A percentile compares a stretch with the other conserved stretches of the same genome.
Conservation (phyloP, 1,140 invertebrate genomes). For the Macrotrachela quadricornifera region DNA sequence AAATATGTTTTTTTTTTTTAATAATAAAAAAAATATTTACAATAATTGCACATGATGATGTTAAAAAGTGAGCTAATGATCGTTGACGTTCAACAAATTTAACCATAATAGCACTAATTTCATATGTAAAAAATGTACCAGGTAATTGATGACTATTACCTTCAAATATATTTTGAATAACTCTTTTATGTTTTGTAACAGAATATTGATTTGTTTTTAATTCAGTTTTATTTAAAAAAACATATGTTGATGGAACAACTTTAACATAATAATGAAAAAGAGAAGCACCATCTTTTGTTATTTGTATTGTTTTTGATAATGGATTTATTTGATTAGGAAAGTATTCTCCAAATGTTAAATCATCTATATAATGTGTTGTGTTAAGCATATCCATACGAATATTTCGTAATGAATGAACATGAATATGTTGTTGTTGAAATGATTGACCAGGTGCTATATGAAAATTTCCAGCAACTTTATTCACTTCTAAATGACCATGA, state of each 20-base stretch:
- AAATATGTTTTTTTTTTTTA: no score
- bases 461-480: conserved; percentile 81
- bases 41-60: conserved; percentile 75
- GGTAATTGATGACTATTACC: conserved; percentile 63
- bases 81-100: conserved; percentile 70
- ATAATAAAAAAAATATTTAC: conserved; percentile 17
- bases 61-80: conserved; percentile 77
- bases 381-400: conserved; percentile 44
- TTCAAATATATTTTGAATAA: conserved; percentile 18
- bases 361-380: conserved; percentile 64
- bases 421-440: conserved; percentile 58
- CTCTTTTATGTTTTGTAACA: conserved; percentile 59
- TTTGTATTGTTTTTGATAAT: conserved; percentile 24
- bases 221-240: conserved; percentile 45
- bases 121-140: conserved; percentile 83
- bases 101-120: conserved; percentile 86
- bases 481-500: conserved; percentile 79
- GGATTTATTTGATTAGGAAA: conserved; percentile 74
- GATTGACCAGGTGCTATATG: conserved; percentile 86
- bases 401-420: conserved; percentile 64
- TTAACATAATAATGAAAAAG: conserved; percentile 58
- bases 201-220: conserved; percentile 72
- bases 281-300: no score
- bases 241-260: conserved; percentile 79
- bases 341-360: conserved; percentile 71